phyloP scores from a whole-genome alignment of 37 sponge, comb jelly and placozoan genomes.

The Cliona cf. orientalis region DNA sequence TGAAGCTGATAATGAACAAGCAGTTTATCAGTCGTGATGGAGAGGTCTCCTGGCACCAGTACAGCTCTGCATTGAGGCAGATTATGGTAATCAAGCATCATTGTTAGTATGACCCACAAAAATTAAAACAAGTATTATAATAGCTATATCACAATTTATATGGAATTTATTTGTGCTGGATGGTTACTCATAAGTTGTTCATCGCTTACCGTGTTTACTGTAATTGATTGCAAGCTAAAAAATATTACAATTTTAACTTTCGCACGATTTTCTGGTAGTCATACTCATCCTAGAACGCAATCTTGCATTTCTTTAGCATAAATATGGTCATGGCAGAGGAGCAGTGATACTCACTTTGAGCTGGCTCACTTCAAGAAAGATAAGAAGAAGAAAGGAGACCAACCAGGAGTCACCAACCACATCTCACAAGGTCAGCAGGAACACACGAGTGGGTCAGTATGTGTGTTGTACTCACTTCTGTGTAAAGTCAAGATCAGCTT shows the following conservation, averaged over 20 bases:
- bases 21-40: constrained; percentile 33
- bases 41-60: constrained; percentile 87
- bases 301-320: too few relatives aligned
- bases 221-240: too few relatives aligned
- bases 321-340: constrained; percentile 64
- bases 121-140: too few relatives aligned
- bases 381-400: constrained; percentile 22
- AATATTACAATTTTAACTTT: too few relatives aligned
- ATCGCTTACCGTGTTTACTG: too few relatives aligned
- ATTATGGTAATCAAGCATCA: constrained; percentile 71
- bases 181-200: too few relatives aligned
- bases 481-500: too few relatives aligned
- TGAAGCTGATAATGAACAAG: constrained; percentile 50
- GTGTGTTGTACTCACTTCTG: neutral
- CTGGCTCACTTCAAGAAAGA: constrained; percentile 84
- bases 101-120: too few relatives aligned
- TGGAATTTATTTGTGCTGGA: too few relatives aligned
- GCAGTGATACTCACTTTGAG: constrained; percentile 49
- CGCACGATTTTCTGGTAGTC: too few relatives aligned
- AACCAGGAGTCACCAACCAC: constrained; percentile 46
- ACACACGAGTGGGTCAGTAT: neutral
- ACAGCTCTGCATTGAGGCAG: constrained; percentile 46
- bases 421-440: constrained; percentile 34
- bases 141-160: too few relatives aligned
- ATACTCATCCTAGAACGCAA: too few relatives aligned